Conservation (phyloP, 2,888 invertebrate species). For the Stenodema calcarata region DNA sequence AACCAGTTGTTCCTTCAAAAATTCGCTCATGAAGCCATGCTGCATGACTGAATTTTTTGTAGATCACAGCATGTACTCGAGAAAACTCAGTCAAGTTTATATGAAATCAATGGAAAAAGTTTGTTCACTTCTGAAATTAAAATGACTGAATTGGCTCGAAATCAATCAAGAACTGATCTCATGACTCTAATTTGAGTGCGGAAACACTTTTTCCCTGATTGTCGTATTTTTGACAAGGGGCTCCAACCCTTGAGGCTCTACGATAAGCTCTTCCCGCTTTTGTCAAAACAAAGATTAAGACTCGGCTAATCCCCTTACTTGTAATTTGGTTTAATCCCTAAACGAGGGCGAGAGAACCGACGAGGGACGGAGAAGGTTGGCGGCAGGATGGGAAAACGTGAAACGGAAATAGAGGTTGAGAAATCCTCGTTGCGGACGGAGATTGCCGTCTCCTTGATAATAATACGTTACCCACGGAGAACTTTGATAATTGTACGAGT, state of each 20-base stretch:
- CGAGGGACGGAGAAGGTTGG: neutral
- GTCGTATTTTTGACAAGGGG: neutral
- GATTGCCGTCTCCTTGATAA: too few relatives aligned
- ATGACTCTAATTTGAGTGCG: neutral
- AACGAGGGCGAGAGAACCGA: neutral
- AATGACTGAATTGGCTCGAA: neutral
- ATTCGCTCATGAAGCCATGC: too few relatives aligned
- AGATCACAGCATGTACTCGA: too few relatives aligned
- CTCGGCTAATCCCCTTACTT: constrained; percentile 4
- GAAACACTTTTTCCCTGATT: neutral
- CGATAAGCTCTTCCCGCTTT: neutral
- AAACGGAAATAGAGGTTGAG: neutral
- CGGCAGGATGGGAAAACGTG: neutral
- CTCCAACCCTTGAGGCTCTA: neutral
- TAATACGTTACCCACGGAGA: too few relatives aligned
- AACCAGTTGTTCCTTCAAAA: too few relatives aligned
- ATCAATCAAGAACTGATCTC: neutral
- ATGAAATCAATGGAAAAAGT: too few relatives aligned
- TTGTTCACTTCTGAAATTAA: neutral
- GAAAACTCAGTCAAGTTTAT: too few relatives aligned
- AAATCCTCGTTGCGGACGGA: too few relatives aligned
- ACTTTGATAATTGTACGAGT: too few relatives aligned
- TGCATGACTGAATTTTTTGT: too few relatives aligned
- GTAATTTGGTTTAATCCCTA: constrained; percentile 18
- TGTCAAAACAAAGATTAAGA: constrained; percentile 21